A percentile compares a stretch with the other conserved stretches of the same genome.
phyloP scores from a whole-genome alignment of 2,888 invertebrate genomes.

The Eupithecia subumbrata region DNA sequence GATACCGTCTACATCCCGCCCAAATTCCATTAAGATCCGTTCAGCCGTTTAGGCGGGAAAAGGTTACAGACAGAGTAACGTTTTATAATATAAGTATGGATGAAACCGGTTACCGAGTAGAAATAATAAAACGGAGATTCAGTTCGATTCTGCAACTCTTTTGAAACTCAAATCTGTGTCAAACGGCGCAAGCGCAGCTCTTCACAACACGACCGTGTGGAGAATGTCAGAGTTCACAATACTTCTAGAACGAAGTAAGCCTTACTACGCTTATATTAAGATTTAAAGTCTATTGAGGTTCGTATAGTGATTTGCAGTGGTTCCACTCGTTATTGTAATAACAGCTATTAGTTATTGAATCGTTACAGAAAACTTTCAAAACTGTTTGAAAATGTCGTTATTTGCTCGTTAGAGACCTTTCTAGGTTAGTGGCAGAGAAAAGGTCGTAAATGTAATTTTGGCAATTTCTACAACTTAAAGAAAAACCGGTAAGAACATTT shows the following conservation, averaged over 20 bases:
- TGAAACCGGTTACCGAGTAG: background rate
- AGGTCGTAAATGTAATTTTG: constrained; percentile 2
- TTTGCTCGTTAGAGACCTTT: constrained; percentile 41
- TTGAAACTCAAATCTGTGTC: constrained; percentile 32
- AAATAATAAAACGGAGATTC: background rate
- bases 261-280: background rate
- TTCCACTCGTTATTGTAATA: constrained; percentile 39
- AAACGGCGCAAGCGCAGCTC: constrained; percentile 24
- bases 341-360: constrained; percentile 38
- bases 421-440: constrained; percentile 24
- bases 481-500: background rate
- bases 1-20: too few species aligned
- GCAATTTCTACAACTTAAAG: background rate
- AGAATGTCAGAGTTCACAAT: constrained; percentile 32
- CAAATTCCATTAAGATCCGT: too few species aligned
- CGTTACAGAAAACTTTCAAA: constrained; percentile 37
- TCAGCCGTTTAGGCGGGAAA: too few species aligned
- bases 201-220: background rate
- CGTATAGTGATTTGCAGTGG: constrained; percentile 31
- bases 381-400: constrained; percentile 44
- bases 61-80: too few species aligned
- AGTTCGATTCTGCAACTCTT: constrained; percentile 18
- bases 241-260: background rate
- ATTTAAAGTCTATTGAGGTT: constrained; percentile 8
- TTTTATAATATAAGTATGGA: too few species aligned